Evolutionary conservation across 2,113 vertebrate species (phyloP).

Genomic region (Eidolon helvum): DNA sequence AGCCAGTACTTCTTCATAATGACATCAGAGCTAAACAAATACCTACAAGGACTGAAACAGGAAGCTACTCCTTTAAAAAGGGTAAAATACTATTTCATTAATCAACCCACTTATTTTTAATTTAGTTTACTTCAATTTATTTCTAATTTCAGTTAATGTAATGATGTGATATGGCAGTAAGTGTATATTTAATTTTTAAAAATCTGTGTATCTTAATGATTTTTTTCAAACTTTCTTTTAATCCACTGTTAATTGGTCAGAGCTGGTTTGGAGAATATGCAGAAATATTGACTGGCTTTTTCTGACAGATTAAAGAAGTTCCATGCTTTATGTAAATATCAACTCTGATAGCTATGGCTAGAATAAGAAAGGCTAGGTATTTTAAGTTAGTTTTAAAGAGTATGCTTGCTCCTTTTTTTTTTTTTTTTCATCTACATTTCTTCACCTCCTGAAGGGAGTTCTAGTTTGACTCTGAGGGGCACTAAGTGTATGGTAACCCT

Average conservation of each 20-base stretch:
- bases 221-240: neutral
- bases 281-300: neutral
- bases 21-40: neutral
- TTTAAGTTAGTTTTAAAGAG: neutral
- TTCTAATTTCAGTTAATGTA: neutral
- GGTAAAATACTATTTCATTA: neutral
- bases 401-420: fast-evolving
- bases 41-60: neutral
- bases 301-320: neutral
- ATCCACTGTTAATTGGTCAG: neutral
- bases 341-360: neutral
- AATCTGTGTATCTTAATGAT: neutral
- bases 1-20: neutral
- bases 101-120: neutral
- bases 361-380: neutral
- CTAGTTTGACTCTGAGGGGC: neutral
- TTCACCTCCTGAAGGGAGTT: neutral
- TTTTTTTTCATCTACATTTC: neutral
- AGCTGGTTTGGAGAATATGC: neutral
- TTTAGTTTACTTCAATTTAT: neutral
- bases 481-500: neutral
- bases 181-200: neutral
- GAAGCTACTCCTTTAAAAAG: neutral
- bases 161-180: neutral
- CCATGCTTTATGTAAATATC: neutral